Evolutionary conservation across 2,888 invertebrate species (phyloP).

Genomic region (Chrysina gloriosa): DNA sequence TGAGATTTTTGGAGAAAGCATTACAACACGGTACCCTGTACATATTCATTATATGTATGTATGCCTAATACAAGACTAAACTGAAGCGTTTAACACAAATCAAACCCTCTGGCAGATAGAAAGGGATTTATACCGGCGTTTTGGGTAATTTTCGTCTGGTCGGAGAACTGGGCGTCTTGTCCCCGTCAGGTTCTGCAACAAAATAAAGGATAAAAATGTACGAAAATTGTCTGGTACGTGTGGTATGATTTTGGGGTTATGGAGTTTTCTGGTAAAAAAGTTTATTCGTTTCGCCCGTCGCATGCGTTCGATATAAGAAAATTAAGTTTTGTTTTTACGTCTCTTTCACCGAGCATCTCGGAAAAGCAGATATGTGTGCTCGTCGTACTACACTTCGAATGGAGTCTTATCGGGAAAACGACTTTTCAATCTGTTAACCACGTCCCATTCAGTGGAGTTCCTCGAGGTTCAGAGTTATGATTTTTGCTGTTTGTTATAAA

Average conservation of each 20-base stretch:
- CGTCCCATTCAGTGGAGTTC: no score
- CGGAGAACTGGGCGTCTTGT: constrained; percentile 87
- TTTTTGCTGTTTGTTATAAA: no score
- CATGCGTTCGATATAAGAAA: neutral
- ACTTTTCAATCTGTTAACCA: no score
- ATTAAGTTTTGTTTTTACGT: no score
- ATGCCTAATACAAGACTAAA: neutral
- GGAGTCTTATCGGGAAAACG: no score
- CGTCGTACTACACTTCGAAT: no score
- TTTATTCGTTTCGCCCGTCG: neutral
- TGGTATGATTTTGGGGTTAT: neutral
- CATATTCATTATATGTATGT: constrained; percentile 6
- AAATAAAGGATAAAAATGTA: no score
- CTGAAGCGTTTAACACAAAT: constrained; percentile 23
- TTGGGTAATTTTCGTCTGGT: constrained; percentile 95
- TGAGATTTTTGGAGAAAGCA: neutral
- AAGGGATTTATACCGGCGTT: constrained; percentile 90
- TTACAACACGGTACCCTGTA: constrained; percentile 9
- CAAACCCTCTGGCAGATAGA: constrained; percentile 28
- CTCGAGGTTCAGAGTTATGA: no score
- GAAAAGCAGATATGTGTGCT: no score
- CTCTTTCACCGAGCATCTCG: no score
- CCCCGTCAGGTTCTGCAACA: constrained; percentile 83
- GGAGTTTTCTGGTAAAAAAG: no score
- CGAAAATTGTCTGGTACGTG: no score